Conservation (phyloP, 1,140 invertebrate species). For the Pseudachorutes palmiensis region DNA sequence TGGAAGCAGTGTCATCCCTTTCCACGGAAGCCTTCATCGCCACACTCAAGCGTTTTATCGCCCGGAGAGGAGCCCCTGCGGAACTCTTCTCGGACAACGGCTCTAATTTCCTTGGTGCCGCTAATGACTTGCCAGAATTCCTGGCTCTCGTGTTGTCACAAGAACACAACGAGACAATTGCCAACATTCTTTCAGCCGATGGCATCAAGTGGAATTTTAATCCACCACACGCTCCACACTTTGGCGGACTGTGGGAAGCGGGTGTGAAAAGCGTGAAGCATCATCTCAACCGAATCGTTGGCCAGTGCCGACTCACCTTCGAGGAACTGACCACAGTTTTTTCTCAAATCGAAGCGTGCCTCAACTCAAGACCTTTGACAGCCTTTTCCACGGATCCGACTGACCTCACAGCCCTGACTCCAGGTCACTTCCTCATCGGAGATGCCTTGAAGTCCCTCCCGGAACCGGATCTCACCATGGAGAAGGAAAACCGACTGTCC, state of each 20-base stretch:
- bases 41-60: slow-evolving; percentile 42
- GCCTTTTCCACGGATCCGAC: slow-evolving; percentile 37
- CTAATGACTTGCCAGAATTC: slow-evolving; percentile 20
- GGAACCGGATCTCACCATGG: neutral
- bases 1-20: slow-evolving; percentile 43
- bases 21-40: slow-evolving; percentile 43
- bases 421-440: slow-evolving; percentile 30
- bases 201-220: slow-evolving; percentile 37
- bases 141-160: neutral
- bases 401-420: slow-evolving; percentile 38
- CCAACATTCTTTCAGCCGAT: neutral
- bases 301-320: slow-evolving; percentile 17
- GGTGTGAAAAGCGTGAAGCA: slow-evolving; percentile 17
- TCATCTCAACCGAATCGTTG: slow-evolving; percentile 8
- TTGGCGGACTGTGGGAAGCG: slow-evolving; percentile 39
- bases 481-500: neutral
- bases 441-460: slow-evolving; percentile 4
- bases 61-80: slow-evolving; percentile 37
- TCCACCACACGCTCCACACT: slow-evolving; percentile 38
- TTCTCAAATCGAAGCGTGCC: slow-evolving; percentile 36
- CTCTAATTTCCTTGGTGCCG: slow-evolving; percentile 43
- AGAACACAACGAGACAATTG: neutral
- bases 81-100: slow-evolving; percentile 43
- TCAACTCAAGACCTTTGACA: slow-evolving; percentile 40
- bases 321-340: slow-evolving; percentile 39